Evolutionary conservation across 2,888 invertebrate species (phyloP).

Genomic region (Brachynemurus nebulosus): DNA sequence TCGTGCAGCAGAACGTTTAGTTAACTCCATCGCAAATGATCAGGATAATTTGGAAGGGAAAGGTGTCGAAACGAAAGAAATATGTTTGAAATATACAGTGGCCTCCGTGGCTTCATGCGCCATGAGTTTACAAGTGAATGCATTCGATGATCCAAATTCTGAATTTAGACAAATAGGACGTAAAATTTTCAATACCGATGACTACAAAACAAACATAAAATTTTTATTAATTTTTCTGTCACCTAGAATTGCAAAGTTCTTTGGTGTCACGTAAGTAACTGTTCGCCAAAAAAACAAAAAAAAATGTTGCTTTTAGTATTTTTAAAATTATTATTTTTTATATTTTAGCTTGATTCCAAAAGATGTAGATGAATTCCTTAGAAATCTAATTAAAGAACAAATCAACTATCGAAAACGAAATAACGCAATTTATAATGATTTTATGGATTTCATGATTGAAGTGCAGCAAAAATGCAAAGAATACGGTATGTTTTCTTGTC

Average conservation of each 20-base stretch:
- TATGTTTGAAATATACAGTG: conserved; percentile 26
- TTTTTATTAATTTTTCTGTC: too few relatives aligned
- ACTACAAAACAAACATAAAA: too few relatives aligned
- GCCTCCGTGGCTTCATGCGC: conserved; percentile 30
- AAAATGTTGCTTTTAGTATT: too few relatives aligned
- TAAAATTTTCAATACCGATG: not conserved
- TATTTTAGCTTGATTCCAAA: too few relatives aligned
- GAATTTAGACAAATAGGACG: conserved; percentile 17
- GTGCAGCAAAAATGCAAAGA: conserved; percentile 14
- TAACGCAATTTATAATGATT: conserved; percentile 25
- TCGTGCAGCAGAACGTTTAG: conserved; percentile 29
- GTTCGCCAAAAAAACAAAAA: too few relatives aligned
- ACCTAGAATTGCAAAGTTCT: too few relatives aligned
- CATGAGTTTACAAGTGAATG: conserved; percentile 26
- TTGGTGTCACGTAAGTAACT: too few relatives aligned
- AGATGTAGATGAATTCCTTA: conserved; percentile 23
- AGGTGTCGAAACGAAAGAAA: conserved; percentile 29
- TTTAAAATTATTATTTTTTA: too few relatives aligned
- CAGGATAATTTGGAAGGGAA: conserved; percentile 18
- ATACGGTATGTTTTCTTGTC: conserved; percentile 10
- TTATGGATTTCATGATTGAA: conserved; percentile 26
- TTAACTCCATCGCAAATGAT: conserved; percentile 24
- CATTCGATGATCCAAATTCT: conserved; percentile 21
- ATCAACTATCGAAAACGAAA: conserved; percentile 25
- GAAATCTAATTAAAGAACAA: conserved; percentile 21